Evolutionary conservation across 1,140 invertebrate species (phyloP).

Genomic region (Venturia canescens): DNA sequence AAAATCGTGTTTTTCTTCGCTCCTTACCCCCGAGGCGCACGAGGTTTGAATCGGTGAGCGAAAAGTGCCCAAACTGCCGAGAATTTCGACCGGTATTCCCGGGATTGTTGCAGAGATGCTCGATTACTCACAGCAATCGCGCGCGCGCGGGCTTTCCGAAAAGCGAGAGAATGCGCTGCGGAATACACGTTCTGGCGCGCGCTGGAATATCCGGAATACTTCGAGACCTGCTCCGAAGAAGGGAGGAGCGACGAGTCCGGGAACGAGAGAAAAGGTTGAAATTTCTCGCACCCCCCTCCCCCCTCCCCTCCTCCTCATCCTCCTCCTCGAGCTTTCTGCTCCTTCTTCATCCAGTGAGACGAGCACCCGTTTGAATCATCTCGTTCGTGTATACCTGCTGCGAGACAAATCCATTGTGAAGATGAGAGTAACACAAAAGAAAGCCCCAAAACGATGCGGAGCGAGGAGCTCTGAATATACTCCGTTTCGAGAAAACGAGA

Average conservation of each 20-base stretch:
- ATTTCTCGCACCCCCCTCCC: background rate
- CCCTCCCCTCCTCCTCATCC: background rate
- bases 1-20: no score
- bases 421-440: background rate
- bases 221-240: background rate
- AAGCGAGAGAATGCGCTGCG: background rate
- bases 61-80: no score
- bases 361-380: background rate
- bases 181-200: background rate
- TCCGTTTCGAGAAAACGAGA: background rate
- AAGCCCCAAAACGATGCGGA: background rate
- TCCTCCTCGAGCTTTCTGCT: background rate
- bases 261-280: background rate
- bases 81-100: no score
- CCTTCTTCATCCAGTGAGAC: no score
- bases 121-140: no score
- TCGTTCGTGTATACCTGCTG: constrained; percentile 1
- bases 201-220: background rate
- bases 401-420: constrained; percentile 1
- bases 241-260: background rate
- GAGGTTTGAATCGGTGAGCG: no score
- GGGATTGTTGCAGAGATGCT: no score
- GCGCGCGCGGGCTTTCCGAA: no score
- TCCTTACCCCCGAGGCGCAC: no score
- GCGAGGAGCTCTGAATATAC: background rate